Base-by-base conservation (phyloP, 2,888 invertebrate species). In the Scelioninae gen. 2 region DNA sequence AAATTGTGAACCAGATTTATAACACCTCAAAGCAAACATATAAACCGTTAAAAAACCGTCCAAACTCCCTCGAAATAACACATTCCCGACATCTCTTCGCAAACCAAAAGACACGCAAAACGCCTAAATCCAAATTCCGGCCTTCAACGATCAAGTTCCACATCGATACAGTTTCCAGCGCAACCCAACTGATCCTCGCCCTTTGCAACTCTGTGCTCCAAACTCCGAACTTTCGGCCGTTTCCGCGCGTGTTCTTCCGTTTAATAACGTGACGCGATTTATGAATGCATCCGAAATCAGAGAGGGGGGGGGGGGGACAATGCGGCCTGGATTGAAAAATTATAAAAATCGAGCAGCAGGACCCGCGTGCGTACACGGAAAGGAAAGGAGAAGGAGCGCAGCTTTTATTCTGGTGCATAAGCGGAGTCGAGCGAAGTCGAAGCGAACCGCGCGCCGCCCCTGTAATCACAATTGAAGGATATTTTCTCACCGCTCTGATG, bases 401-500 rank as follows among this genome's bases (percentile, higher is more conserved):
- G 75, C n/a, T n/a, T n/a, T n/a, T n/a, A n/a, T n/a, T n/a, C n/a
- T 71, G 68, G 75, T 73, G 73, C 60, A 60, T 46, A 69, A 73
- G 70, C 39, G 33, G 60, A 73, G 61, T 53, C 37, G 55, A 68
- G 72, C 46, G 53, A 63, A 73, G 78, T 76, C 79, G 79, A 80
- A 81, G 81, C 79, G 80, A 81, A 78, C 79, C 74, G 78, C 74
- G 78, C 81, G 85, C 85, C 86, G 85, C 84, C 86, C 84, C 86
- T 86, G 85, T 86, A 86, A 86, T 86, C 86, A 86, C 85, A 86
- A 86, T 85, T 86, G 85, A 85, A 86, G 85, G 86, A 85, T 85
- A 86, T 86, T 86, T 86, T 86, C 86, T 86, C 86, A 85, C 86
- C 85, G 85, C 84, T 85, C 84, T 85, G 85, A 86, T 85, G 85